Evolutionary conservation across 2,888 invertebrate genomes (phyloP), one percentile per base, ranked within the genome.

Genomic region (Drosophila pseudotalamancana): DNA sequence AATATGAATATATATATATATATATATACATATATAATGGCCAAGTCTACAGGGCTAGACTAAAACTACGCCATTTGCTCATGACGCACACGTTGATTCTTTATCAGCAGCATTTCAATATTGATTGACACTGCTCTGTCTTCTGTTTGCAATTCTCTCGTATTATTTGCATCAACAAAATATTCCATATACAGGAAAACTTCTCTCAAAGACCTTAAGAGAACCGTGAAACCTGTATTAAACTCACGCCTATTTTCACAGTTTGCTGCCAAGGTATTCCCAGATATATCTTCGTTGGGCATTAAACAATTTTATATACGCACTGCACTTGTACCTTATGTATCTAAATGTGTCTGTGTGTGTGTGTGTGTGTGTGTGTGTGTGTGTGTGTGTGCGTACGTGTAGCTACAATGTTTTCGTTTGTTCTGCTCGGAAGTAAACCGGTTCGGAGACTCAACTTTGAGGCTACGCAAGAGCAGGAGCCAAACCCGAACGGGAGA

Each of bases 71-170:
- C 67, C 42, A 39, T 71, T 71, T 45, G 5, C 40, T 19, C 23
- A 6, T 49, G 66, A 49, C 39, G 40, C 31, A 12, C 14, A 11
- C 12, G n/a, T 35, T 12, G 40, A 9, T 23, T 25, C 51, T 40
- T 56, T 68, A 59, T 74, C 72, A 69, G 54, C 42, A 23, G 31
- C 18, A 73, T 60, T 76, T 67, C 37, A 61, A 50, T 70, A 68
- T 65, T 79, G 61, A 82, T 76, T 81, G 66, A 79, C 57, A 57
- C 21, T 53, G 18, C 21, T 23, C 29, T 37, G 51, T 21, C 6
- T 21, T 46, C 32, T 63, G 39, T 61, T 50, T 53, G 43, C 49
- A 55, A 18, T 64, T 39, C 61, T 60, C 74, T 53, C 45, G 39
- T 34, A 18, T 31, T 71, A 45, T 69, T 71, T 71, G 60, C 51